phyloP scores from a whole-genome alignment of 2,113 vertebrate genomes.

The Zosterops pallidus region DNA sequence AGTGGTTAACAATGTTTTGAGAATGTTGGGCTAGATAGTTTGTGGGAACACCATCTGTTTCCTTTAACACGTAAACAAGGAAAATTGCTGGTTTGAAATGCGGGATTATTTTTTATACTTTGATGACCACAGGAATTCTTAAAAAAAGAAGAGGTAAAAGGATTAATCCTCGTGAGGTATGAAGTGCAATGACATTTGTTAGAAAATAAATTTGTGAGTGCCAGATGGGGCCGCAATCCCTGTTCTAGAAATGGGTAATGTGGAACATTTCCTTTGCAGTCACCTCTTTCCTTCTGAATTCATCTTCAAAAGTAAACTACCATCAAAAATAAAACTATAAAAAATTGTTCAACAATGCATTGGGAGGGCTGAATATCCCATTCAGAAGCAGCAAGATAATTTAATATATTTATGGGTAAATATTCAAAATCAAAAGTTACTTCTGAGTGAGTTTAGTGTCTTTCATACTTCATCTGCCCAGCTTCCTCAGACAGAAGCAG shows the following conservation, averaged over 20 bases:
- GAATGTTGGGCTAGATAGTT: conserved; percentile 34
- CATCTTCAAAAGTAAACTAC: neutral
- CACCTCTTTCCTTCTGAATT: neutral
- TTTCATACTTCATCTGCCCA: neutral
- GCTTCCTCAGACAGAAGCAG: neutral
- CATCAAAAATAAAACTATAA: neutral
- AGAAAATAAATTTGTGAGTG: conserved; percentile 55
- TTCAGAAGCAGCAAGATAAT: neutral
- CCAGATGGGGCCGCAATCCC: neutral
- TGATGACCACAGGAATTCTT: conserved; percentile 73
- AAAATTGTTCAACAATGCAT: neutral
- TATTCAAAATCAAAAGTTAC: neutral
- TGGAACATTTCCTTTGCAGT: neutral
- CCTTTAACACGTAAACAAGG: conserved; percentile 73
- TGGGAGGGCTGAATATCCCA: neutral
- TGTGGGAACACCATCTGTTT: conserved; percentile 77
- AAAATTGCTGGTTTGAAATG: conserved; percentile 75
- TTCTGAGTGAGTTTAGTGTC: neutral
- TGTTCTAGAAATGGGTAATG: neutral
- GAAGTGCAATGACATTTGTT: conserved; percentile 64
- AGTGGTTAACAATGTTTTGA: conserved; percentile 31
- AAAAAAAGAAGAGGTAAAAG: conserved; percentile 56
- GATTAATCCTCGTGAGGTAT: neutral
- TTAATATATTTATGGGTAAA: neutral
- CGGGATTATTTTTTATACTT: conserved; percentile 55